Percentiles rank a stretch among this genome's conserved stretches.
Evolutionary conservation across 2,113 vertebrate species (phyloP).

Genomic region (Ictalurus furcatus): DNA sequence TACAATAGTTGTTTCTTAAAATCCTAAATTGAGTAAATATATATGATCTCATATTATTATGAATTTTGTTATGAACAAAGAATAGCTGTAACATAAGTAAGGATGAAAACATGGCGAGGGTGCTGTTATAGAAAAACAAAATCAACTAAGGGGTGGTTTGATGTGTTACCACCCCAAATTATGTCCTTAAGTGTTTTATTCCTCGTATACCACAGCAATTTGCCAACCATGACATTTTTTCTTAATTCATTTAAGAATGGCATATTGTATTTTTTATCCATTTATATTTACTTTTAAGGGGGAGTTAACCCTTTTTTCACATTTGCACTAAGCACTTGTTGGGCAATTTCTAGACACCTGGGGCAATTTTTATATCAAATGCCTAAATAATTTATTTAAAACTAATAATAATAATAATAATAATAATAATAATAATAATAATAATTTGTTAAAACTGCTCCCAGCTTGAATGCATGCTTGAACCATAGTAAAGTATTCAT

Average conservation of each 20-base stretch:
- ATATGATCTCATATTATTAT: too few species aligned
- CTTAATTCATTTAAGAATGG: not conserved
- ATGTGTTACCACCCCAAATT: not conserved
- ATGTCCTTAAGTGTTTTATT: not conserved
- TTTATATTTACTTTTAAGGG: not conserved
- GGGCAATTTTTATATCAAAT: not conserved
- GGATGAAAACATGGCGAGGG: too few species aligned
- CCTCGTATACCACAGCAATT: not conserved
- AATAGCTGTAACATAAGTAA: too few species aligned
- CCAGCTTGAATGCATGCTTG: not conserved
- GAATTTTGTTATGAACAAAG: too few species aligned
- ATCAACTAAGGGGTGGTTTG: not conserved
- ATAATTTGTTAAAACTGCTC: not conserved
- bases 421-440: too few species aligned
- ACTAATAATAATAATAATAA: not conserved
- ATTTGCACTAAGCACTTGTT: not conserved
- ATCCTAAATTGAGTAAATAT: too few species aligned
- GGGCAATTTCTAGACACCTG: not conserved
- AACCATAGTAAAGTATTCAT: not conserved
- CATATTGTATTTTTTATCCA: not conserved
- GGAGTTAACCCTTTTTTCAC: not conserved
- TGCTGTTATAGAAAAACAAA: not conserved
- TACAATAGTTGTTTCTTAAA: too few species aligned
- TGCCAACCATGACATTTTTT: not conserved
- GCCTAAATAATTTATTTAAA: not conserved